phyloP scores from a whole-genome alignment of 2,797 vertebrate genomes.

The Danio kyathit region DNA sequence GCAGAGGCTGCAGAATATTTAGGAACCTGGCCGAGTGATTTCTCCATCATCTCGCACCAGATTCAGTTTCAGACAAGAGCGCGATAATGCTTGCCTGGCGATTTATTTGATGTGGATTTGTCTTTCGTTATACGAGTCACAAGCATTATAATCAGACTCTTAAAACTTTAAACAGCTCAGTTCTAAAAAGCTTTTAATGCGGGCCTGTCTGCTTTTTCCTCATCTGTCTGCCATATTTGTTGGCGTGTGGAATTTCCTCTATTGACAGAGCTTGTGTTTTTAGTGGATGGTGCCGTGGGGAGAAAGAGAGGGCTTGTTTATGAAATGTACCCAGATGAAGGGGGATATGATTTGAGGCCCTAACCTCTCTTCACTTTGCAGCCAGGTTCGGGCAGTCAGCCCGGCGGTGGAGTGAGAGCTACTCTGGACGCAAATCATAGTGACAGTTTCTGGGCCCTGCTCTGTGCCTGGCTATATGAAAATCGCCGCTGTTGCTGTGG shows the following conservation, averaged over 20 bases:
- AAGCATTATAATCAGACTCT: constrained; percentile 37
- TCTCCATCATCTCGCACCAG: constrained; percentile 2
- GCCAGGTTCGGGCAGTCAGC: constrained; percentile 71
- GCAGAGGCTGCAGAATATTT: constrained; percentile 45
- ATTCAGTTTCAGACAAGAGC: constrained; percentile 36
- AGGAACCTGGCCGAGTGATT: constrained; percentile 37
- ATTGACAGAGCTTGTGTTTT: constrained; percentile 65
- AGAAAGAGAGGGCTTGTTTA: constrained; percentile 56
- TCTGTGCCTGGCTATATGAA: constrained; percentile 83
- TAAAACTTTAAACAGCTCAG: constrained; percentile 33
- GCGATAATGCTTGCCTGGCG: background rate
- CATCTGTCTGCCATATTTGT: constrained; percentile 67
- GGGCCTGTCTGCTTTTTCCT: constrained; percentile 45
- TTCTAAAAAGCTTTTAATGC: constrained; percentile 10
- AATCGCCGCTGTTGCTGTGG: constrained; percentile 90
- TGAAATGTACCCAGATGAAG: constrained; percentile 62
- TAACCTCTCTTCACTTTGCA: constrained; percentile 58
- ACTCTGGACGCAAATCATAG: constrained; percentile 83
- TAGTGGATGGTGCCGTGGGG: constrained; percentile 52
- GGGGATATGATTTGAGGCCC: constrained; percentile 68
- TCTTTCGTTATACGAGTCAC: constrained; percentile 25
- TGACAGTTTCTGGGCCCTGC: constrained; percentile 87
- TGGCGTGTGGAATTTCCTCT: constrained; percentile 63
- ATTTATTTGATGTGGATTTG: constrained; percentile 42
- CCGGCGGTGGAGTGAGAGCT: constrained; percentile 75